These are phyloP conservation scores for Saccopteryx bilineata DNA, from an alignment of 2,113 vertebrate genomes.

Conservation along the genomic window DNA sequence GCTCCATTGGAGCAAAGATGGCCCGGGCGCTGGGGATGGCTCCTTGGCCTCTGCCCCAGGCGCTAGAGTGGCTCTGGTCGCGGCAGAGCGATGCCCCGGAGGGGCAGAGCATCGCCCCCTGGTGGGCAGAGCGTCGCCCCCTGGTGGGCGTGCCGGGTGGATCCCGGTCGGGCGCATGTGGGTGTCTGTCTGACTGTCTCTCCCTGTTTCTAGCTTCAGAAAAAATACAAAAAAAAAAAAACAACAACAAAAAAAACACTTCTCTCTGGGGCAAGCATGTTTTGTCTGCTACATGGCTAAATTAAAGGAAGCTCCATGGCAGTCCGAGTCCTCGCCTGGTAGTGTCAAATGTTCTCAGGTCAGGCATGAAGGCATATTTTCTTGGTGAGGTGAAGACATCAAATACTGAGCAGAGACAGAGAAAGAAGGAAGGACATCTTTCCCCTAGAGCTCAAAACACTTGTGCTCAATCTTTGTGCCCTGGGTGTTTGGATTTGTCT, in stretches of 20 bases:
- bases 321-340: not conserved
- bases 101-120: no score
- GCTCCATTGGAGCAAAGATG: no score
- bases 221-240: no score
- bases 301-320: not conserved
- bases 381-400: slow-evolving; percentile 3
- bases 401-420: slow-evolving; percentile 33
- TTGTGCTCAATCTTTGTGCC: slow-evolving; percentile 3
- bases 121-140: no score
- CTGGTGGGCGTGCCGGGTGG: no score
- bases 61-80: no score
- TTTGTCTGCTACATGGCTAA: not conserved
- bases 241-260: not conserved
- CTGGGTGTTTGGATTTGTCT: not conserved
- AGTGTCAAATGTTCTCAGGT: slow-evolving; percentile 53
- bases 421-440: slow-evolving; percentile 34
- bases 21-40: no score
- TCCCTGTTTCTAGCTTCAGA: no score
- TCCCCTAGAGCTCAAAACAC: slow-evolving; percentile 34
- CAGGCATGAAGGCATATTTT: slow-evolving; percentile 17
- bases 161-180: no score
- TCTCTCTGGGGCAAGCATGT: not conserved
- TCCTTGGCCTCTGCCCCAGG: no score
- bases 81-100: no score
- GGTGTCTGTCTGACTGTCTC: no score